These are phyloP conservation scores for Prietella phreatophila DNA, from an alignment of 2,113 vertebrate genomes.

Conservation along the genomic window DNA sequence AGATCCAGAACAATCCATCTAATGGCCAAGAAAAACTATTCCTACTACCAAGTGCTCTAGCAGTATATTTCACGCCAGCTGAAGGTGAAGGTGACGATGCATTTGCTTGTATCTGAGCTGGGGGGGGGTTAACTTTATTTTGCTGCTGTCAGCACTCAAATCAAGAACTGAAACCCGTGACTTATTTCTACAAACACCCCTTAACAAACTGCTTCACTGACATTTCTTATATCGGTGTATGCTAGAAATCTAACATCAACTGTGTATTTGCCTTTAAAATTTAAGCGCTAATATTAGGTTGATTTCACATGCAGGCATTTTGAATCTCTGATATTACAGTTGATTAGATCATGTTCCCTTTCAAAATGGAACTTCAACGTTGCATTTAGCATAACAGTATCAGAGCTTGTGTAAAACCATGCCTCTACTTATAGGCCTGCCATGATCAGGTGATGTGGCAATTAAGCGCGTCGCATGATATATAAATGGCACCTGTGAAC, in stretches of 20 bases:
- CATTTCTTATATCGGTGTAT: background rate
- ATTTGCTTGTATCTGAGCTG: background rate
- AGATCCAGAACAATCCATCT: background rate
- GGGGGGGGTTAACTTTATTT: background rate
- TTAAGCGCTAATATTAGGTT: background rate
- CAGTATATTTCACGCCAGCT: background rate
- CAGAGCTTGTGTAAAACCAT: no score
- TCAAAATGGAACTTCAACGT: no score
- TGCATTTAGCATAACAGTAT: no score
- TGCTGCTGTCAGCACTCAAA: constrained; percentile 5
- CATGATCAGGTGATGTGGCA: no score
- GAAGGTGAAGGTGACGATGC: background rate
- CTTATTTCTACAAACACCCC: background rate
- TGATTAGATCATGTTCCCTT: background rate
- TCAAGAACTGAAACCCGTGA: background rate
- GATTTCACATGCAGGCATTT: background rate
- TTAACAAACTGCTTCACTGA: background rate
- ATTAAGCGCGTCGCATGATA: no score
- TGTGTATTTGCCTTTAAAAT: background rate
- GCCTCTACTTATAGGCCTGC: no score
- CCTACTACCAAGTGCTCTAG: background rate
- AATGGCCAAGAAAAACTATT: background rate
- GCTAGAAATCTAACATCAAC: background rate
- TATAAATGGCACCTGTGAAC: no score
- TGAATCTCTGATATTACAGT: background rate